Percentiles rank a stretch among this genome's conserved stretches.
phyloP scores from a whole-genome alignment of 2,888 invertebrate genomes.

The Drosophila niveifrons region DNA sequence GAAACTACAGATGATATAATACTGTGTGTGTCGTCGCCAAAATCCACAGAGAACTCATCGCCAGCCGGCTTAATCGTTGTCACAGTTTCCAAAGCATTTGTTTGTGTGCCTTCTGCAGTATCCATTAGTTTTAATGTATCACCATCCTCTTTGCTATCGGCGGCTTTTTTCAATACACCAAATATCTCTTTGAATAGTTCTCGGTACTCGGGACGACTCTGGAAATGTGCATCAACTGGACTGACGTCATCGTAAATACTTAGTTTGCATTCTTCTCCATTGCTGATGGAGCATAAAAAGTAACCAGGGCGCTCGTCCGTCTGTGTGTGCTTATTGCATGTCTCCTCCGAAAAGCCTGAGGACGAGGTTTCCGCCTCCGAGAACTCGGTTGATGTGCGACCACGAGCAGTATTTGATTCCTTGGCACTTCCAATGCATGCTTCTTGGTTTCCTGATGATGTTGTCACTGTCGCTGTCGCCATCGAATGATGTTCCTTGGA shows the following conservation, averaged over 20 bases:
- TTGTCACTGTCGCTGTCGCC: constrained; percentile 86
- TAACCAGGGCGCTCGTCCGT: constrained; percentile 93
- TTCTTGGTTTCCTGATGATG: constrained; percentile 8
- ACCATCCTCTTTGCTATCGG: constrained; percentile 92
- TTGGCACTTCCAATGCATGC: constrained; percentile 47
- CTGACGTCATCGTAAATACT: constrained; percentile 93
- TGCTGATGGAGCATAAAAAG: constrained; percentile 93
- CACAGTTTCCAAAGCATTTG: constrained; percentile 79
- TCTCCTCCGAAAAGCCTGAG: constrained; percentile 94
- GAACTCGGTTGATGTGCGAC: constrained; percentile 92
- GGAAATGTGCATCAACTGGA: constrained; percentile 92
- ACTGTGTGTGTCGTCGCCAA: constrained; percentile 89
- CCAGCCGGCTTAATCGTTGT: constrained; percentile 90
- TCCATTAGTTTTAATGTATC: constrained; percentile 91
- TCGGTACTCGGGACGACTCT: constrained; percentile 92
- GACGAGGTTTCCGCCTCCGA: constrained; percentile 94
- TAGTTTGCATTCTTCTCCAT: constrained; percentile 94
- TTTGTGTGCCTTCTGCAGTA: constrained; percentile 85
- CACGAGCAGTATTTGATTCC: constrained; percentile 81
- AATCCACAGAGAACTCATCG: constrained; percentile 88
- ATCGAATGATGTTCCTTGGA: constrained; percentile 90
- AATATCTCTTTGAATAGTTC: constrained; percentile 94
- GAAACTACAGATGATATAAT: constrained; percentile 91
- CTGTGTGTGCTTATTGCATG: constrained; percentile 93
- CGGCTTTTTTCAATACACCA: constrained; percentile 92